A percentile compares a stretch with the other conserved stretches of the same genome.
Evolutionary conservation across 1,140 invertebrate genomes (phyloP).

Genomic region (Drosophila bipectinata): DNA sequence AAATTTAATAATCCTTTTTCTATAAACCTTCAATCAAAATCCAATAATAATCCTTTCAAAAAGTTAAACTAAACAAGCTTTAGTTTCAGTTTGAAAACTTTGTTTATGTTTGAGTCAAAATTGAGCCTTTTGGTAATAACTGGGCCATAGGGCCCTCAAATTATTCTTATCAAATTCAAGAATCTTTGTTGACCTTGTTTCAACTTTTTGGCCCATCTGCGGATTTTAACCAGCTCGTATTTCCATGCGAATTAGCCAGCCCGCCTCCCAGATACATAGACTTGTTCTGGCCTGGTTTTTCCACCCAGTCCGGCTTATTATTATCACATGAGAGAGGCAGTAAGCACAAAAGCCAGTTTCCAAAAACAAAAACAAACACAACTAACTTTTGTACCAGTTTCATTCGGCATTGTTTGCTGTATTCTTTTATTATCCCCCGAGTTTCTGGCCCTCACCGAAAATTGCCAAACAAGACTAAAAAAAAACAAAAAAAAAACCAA

Average conservation of each 20-base stretch:
- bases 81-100: slow-evolving; percentile 14
- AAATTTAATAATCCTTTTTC: background rate
- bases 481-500: slow-evolving; percentile 9
- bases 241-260: slow-evolving; percentile 44
- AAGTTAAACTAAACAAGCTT: slow-evolving; percentile 5
- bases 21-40: background rate
- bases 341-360: slow-evolving; percentile 12
- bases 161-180: slow-evolving; percentile 33
- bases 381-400: slow-evolving; percentile 65
- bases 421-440: slow-evolving; percentile 8
- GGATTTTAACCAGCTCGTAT: slow-evolving; percentile 36
- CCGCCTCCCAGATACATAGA: slow-evolving; percentile 8
- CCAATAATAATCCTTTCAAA: no score
- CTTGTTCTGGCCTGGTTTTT: slow-evolving; percentile 39
- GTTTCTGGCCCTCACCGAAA: slow-evolving; percentile 25
- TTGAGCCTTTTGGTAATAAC: slow-evolving; percentile 14
- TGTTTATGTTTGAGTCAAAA: slow-evolving; percentile 14
- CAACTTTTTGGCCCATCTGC: slow-evolving; percentile 19
- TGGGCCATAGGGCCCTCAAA: slow-evolving; percentile 16
- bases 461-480: slow-evolving; percentile 51
- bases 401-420: slow-evolving; percentile 57
- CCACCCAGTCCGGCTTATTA: slow-evolving; percentile 49
- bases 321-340: slow-evolving; percentile 39
- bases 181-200: slow-evolving; percentile 32
- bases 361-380: slow-evolving; percentile 4